These are phyloP conservation scores for Sinocyclocheilus maitianheensis DNA, from an alignment of 2,113 vertebrate species.

Conservation along the genomic window DNA sequence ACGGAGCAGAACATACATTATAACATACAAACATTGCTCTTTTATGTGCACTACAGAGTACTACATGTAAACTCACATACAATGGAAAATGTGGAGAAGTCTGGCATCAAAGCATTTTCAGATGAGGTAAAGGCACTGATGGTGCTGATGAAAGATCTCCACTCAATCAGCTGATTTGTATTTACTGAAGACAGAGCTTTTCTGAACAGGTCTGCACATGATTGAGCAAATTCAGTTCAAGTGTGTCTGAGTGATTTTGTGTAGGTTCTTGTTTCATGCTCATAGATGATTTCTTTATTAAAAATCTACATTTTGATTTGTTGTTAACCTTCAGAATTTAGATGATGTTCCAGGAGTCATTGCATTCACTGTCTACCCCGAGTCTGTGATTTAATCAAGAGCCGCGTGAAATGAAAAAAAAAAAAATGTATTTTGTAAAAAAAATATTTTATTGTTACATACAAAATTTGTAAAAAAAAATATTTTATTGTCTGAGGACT, in stretches of 20 bases:
- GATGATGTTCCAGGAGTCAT: background rate
- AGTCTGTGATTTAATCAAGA: too few species aligned
- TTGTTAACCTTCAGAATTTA: background rate
- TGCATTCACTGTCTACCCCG: background rate
- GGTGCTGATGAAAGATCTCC: background rate
- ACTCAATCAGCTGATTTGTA: background rate
- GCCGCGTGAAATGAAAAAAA: too few species aligned
- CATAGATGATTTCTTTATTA: background rate
- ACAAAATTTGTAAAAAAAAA: too few species aligned
- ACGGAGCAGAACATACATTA: constrained; percentile 5
- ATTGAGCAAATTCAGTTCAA: background rate
- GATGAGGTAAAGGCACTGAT: background rate
- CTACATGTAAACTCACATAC: background rate
- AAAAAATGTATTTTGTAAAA: too few species aligned
- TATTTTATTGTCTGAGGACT: too few species aligned
- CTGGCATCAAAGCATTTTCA: background rate
- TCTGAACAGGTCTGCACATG: background rate
- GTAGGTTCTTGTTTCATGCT: background rate
- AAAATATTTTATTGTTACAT: too few species aligned
- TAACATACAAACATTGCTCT: constrained; percentile 9
- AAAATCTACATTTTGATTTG: background rate
- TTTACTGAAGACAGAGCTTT: background rate
- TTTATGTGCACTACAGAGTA: background rate
- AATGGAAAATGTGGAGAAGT: background rate
- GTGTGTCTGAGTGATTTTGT: background rate